These are phyloP conservation scores for Neolamprologus ventralis DNA, from an alignment of 2,113 vertebrate genomes.

Conservation along the genomic window DNA sequence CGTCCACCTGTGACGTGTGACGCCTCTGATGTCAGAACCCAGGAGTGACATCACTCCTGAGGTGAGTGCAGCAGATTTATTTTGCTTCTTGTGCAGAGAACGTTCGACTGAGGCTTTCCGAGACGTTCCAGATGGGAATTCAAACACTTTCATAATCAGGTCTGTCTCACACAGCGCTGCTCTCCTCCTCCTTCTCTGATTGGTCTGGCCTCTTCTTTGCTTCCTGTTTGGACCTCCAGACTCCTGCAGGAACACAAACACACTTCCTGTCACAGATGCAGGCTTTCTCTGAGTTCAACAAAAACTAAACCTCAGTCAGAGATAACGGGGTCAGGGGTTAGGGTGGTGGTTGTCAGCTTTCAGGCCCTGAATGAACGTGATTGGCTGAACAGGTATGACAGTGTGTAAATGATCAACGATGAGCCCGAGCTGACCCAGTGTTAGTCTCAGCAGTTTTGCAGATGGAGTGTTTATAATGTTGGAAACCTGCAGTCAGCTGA, in stretches of 20 bases:
- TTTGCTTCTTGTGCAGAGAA: not conserved
- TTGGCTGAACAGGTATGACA: not conserved
- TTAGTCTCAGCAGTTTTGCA: not conserved
- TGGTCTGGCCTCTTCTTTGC: not conserved
- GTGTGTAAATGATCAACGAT: not conserved
- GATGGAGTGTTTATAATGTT: not conserved
- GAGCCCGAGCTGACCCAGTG: accelerated
- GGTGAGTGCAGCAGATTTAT: not conserved
- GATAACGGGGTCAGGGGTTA: not conserved
- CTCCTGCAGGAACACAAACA: not conserved
- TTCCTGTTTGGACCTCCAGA: not conserved
- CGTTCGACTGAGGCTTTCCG: accelerated
- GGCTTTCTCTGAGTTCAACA: not conserved
- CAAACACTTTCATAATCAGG: not conserved
- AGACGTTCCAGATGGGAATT: not conserved
- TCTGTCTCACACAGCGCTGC: not conserved
- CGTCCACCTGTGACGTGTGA: not conserved
- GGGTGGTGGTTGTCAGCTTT: not conserved
- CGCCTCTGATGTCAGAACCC: not conserved
- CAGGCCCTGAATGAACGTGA: not conserved
- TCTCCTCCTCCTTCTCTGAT: not conserved
- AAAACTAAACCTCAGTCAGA: not conserved
- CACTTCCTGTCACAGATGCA: not conserved
- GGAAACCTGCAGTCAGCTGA: not conserved
- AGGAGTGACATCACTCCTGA: not conserved